Evolutionary conservation across 92 coral and sea anemone species (phyloP), one percentile per base, ranked within the genome.

Genomic region (Porites cylindrica): DNA sequence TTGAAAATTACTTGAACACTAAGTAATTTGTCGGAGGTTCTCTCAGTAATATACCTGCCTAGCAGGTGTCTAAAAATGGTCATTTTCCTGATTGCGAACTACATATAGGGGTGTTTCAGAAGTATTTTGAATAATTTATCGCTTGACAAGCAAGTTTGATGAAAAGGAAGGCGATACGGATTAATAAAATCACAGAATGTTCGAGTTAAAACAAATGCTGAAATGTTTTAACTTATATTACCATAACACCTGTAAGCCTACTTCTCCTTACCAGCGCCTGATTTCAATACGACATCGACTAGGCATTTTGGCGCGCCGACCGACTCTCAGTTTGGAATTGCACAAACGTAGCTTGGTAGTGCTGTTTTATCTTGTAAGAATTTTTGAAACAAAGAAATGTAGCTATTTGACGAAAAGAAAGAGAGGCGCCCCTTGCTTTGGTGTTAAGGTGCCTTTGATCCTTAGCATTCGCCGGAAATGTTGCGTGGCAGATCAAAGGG

Each of bases 401-500:
- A 73, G 80, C 81, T 73, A 71, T 73, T 82, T 63, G 79, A 60
- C 10, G 53, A 29, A 19, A 19, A 63, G 63, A 83, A 83, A 83
- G 52, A 73, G 65, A 51, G 12, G 52, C 66, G 72, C 18, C 51
- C 54, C 62, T 62, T 29, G 72, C 74, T 74, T 64, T 50, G 61
- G 63, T 72, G 64, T 73, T 64, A 16, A 72, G 64, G 4, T 23
- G 14, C 50, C 12, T 73, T 83, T 64, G 72, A 83, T 24, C 50
- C 24, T 3, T 19, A 61, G 63, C 80, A 1, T 18, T 61, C 47
- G 13, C 96, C 98, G 96, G 98, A 94, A 94, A 91, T 82, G 90
- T 69, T 90, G 75, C 82, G 90, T 77, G 84, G 66, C 66, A 72
- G 85, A 90, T 91, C 81, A 84, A 88, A 56, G 84, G 83, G 69